phyloP scores from a whole-genome alignment of 2,113 vertebrate species.

The Triplophysa rosa region DNA sequence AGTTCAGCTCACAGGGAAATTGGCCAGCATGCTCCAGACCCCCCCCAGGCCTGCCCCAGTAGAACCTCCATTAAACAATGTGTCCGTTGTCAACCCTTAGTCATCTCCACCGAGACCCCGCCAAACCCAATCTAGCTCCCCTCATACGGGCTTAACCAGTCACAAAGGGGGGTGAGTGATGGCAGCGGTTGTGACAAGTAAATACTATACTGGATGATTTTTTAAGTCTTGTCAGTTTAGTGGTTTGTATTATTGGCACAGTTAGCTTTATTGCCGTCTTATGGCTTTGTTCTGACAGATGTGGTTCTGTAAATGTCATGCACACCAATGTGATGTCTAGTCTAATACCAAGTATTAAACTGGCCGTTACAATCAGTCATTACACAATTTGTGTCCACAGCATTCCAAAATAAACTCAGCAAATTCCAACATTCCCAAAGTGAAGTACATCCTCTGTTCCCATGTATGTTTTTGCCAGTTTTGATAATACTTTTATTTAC shows the following conservation, averaged over 20 bases:
- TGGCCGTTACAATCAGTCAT: conserved; percentile 19
- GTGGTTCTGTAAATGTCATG: conserved; percentile 28
- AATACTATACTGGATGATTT: conserved; percentile 1
- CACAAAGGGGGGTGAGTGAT: background rate
- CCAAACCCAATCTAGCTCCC: conserved; percentile 45
- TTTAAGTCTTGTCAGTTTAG: conserved; percentile 37
- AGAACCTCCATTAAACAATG: conserved; percentile 59
- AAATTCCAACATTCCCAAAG: background rate
- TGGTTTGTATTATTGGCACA: conserved; percentile 9
- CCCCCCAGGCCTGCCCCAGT: conserved; percentile 35
- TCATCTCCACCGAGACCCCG: conserved; percentile 33
- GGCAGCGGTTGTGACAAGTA: conserved; percentile 7
- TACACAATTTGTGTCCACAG: background rate
- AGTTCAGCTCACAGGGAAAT: conserved; percentile 57
- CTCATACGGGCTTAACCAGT: conserved; percentile 11
- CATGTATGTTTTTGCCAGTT: background rate
- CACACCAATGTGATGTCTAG: conserved; percentile 22
- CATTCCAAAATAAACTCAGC: background rate
- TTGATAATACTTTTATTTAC: background rate
- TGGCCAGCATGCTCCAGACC: conserved; percentile 37
- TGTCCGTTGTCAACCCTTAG: conserved; percentile 48
- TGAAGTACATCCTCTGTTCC: background rate
- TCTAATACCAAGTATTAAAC: conserved; percentile 14
- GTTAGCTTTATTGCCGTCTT: conserved; percentile 16
- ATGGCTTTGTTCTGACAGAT: conserved; percentile 21